Conservation (phyloP, 2,888 invertebrate genomes). For the Acleris literana region DNA sequence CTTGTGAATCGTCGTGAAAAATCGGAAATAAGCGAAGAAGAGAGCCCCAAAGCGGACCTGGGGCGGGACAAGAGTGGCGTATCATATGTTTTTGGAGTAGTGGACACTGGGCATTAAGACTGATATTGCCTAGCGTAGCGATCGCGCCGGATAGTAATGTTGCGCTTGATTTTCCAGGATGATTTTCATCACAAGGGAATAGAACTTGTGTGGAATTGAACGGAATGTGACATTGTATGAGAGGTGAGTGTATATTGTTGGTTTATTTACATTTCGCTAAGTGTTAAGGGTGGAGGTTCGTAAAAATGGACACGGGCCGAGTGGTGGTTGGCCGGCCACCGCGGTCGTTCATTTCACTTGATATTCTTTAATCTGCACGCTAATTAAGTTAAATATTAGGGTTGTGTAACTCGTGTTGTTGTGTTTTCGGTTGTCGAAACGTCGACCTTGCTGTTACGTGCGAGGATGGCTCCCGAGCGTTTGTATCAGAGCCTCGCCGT, state of each 20-base stretch:
- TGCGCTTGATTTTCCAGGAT: conserved; percentile 78
- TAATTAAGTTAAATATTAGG: conserved; percentile 35
- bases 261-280: conserved; percentile 78
- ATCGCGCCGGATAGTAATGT: conserved; percentile 74
- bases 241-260: conserved; percentile 74
- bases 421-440: conserved; percentile 63
- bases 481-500: conserved; percentile 36
- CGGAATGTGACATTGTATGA: conserved; percentile 84
- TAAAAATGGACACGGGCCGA: conserved; percentile 66
- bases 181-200: conserved; percentile 76
- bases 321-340: conserved; percentile 61
- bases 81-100: conserved; percentile 82
- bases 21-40: conserved; percentile 63
- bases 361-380: conserved; percentile 27
- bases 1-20: conserved; percentile 71
- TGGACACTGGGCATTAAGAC: conserved; percentile 80
- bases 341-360: conserved; percentile 50
- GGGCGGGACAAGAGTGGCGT: conserved; percentile 73
- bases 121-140: conserved; percentile 80
- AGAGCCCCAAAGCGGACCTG: conserved; percentile 60
- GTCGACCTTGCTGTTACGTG: conserved; percentile 54
- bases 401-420: conserved; percentile 72
- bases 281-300: conserved; percentile 61
- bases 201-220: conserved; percentile 79
- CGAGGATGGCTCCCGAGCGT: conserved; percentile 51